Evolutionary conservation across 2,888 invertebrate genomes (phyloP), one percentile per base, ranked within the genome.

Genomic region (Cistogaster globosa): DNA sequence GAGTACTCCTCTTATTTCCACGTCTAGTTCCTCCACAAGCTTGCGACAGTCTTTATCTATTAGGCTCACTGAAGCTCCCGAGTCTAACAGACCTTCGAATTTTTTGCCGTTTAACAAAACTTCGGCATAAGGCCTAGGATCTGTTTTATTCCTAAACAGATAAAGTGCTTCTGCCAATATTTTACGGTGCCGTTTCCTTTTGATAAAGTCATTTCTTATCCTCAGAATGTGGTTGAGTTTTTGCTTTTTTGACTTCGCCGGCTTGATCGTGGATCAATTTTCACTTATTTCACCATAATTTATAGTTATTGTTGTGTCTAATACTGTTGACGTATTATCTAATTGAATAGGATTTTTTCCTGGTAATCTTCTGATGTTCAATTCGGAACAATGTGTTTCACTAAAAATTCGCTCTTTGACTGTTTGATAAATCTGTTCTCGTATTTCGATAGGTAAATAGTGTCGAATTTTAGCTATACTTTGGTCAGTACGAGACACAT

Each of bases 41-140:
- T 72, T 57, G 1, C 79, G 26, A 45, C 71, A 78, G 7, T 65
- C n/a, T 38, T 18, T 71, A 5, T 72, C 72, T 1, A 65, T 22
- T 3, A 78, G 9, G 14, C 63, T 71, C 0, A 78, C 78, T 6
- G 55, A 69, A 1, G 78, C 51, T 0, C 78, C 63, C 16, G 58
- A 67, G 58, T 76, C 76, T 18, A 76, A 26, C 9, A 76, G 48
- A 0, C 67, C 76, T 4, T 18, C 48, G 18, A 48, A 55, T 0
- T 7, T 22, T 26, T 48, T 71, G 0, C 63, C 71, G 1, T 42
- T 14, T 20, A 79, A n/a, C 0, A 7, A 1, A 1, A 79, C 16
- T 12, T 48, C 20, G 1, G 72, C 65, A 38, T 48, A 71, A 0
- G 71, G 78, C 11, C 78, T n/a, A 1, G 42, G 63, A 16, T 79